Conservation (phyloP, 2,113 vertebrate species). For the Xyliphius kryptos region DNA sequence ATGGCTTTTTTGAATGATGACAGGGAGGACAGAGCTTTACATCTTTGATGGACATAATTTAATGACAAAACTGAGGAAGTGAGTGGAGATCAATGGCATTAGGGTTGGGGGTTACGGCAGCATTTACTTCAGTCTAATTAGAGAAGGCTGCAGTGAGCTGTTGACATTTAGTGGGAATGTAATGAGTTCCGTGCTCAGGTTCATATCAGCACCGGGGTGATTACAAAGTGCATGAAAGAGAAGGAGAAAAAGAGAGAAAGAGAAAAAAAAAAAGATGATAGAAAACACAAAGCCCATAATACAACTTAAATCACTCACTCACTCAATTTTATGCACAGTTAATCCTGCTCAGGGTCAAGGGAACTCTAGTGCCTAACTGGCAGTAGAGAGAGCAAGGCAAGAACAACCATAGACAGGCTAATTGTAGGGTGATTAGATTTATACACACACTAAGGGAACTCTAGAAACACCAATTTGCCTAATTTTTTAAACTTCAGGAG, state of each 20-base stretch:
- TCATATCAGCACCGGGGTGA: conserved; percentile 31
- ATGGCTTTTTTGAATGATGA: not conserved
- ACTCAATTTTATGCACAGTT: too few species aligned
- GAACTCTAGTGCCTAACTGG: too few species aligned
- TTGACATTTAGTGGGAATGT: conserved; percentile 40
- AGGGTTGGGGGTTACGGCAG: conserved; percentile 2
- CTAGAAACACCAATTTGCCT: too few species aligned
- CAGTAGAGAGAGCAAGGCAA: too few species aligned
- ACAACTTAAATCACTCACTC: too few species aligned
- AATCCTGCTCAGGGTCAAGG: too few species aligned
- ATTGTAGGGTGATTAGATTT: too few species aligned
- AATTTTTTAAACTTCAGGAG: too few species aligned
- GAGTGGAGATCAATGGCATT: conserved; percentile 29
- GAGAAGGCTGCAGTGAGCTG: conserved; percentile 27
- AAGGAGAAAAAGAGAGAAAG: not conserved
- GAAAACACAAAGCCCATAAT: not conserved
- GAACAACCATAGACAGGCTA: too few species aligned
- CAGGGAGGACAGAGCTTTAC: not conserved
- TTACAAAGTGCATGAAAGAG: conserved; percentile 3
- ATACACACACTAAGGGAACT: too few species aligned
- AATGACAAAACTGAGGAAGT: conserved; percentile 26
- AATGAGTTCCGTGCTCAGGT: conserved; percentile 32
- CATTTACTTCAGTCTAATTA: conserved; percentile 41
- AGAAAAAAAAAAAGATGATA: conserved; percentile 13
- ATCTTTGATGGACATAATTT: conserved; percentile 5